A percentile compares a stretch with the other conserved stretches of the same genome.
phyloP scores from a whole-genome alignment of 2,888 invertebrate species.

The Eudemis profundana region DNA sequence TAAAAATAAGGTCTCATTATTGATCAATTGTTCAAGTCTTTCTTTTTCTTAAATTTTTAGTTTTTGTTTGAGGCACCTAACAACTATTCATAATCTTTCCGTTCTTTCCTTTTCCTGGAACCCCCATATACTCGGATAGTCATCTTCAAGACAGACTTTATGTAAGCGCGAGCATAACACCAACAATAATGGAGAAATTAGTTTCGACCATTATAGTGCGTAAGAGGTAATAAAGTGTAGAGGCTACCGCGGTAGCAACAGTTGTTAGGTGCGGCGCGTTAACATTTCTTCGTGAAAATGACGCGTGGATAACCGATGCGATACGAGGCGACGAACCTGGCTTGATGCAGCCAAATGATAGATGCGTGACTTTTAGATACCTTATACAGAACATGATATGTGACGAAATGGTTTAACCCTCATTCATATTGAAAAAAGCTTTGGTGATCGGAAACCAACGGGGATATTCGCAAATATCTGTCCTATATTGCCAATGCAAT shows the following conservation, averaged over 20 bases:
- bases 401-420: too few species aligned
- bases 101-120: too few species aligned
- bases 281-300: constrained; percentile 44
- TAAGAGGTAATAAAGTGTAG: constrained; percentile 42
- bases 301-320: constrained; percentile 46
- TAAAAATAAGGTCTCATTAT: too few species aligned
- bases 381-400: too few species aligned
- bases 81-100: too few species aligned
- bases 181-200: constrained; percentile 31
- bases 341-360: constrained; percentile 14
- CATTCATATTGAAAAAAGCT: too few species aligned
- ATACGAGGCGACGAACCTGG: constrained; percentile 34
- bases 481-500: too few species aligned
- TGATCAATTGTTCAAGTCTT: too few species aligned
- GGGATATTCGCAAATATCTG: too few species aligned
- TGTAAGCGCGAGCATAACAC: constrained; percentile 26
- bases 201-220: constrained; percentile 42
- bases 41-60: too few species aligned
- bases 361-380: constrained; percentile 17
- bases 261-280: constrained; percentile 39
- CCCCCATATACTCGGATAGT: not conserved
- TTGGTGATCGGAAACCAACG: too few species aligned
- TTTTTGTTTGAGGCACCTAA: too few species aligned
- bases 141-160: constrained; percentile 8
- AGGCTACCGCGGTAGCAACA: constrained; percentile 34